Evolutionary conservation across 2,888 invertebrate genomes (phyloP), one percentile per base, ranked within the genome.

Genomic region (Drosophila crucigera): DNA sequence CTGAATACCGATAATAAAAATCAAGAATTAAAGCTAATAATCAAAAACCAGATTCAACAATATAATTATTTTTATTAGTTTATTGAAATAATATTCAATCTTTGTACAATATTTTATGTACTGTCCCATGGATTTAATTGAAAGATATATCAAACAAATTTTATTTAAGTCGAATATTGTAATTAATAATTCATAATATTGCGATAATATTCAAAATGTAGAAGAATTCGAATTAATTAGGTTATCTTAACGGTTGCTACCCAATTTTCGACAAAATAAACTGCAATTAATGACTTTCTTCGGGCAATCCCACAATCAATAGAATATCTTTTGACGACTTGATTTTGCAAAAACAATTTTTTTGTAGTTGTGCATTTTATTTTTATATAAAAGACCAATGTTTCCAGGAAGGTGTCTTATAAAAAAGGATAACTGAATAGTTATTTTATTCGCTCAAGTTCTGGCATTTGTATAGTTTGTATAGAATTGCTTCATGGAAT

Each of bases 401-500:
- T 19, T 67, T 70, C 64, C 16, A 33, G 41, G 58, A 78, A 75
- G 30, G 30, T 19, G 14, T 55, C n/a, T 52, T 54, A 49, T 63
- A 56, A 53, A 59, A 55, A 25, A 35, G 28, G 25, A 62, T 49
- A 56, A 61, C 56, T 30, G 22, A 41, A 72, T 72, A 53, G 64
- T 54, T 59, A 50, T 7, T 16, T 63, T 49, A 69, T 76, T 61
- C 63, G 39, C 16, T 56, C 37, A 50, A 74, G n/a, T 58, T 50
- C 41, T 14, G 19, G 28, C 30, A 61, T 55, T 64, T 73, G 43
- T 62, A 49, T 49, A 4, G 31, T 30, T 50, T 60, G 43, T 59
- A 43, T 65, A 33, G 64, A 67, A 59, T 55, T 56, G 56, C 73
- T 85, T 80, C 83, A 70, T 59, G 73, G 86, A 85, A 84, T 54